Evolutionary conservation across 2,888 invertebrate genomes (phyloP).

Genomic region (Chamaedrilus cognettii): DNA sequence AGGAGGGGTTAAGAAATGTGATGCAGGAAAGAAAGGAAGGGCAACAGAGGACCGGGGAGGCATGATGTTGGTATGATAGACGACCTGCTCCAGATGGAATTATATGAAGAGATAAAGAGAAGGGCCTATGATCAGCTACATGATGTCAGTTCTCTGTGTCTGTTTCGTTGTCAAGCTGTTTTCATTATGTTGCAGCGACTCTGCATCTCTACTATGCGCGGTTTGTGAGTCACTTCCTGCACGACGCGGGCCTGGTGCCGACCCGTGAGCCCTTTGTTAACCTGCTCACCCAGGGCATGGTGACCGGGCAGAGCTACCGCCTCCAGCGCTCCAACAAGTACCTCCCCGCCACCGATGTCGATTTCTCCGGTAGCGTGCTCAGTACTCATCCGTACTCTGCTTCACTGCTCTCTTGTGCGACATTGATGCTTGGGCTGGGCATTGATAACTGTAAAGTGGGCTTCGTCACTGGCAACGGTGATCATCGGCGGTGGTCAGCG

Average conservation of each 20-base stretch:
- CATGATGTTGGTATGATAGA: too few species aligned
- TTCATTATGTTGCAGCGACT: conserved; percentile 75
- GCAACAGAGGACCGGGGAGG: too few species aligned
- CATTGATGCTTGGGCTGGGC: too few species aligned
- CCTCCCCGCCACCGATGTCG: conserved; percentile 70
- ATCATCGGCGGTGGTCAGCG: too few species aligned
- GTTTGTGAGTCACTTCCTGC: conserved; percentile 85
- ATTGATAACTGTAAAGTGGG: too few species aligned
- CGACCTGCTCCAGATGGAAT: too few species aligned
- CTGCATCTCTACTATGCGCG: conserved; percentile 96
- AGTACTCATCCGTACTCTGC: too few species aligned
- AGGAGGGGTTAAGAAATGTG: too few species aligned
- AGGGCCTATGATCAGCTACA: background rate
- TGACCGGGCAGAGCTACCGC: conserved; percentile 56
- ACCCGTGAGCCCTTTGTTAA: conserved; percentile 86
- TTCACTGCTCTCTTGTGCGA: too few species aligned
- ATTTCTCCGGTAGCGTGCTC: conserved; percentile 47
- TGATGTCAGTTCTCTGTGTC: background rate
- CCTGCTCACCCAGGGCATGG: conserved; percentile 92
- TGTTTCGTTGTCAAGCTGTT: conserved; percentile 1
- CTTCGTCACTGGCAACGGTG: too few species aligned
- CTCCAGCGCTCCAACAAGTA: conserved; percentile 79
- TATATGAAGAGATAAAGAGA: too few species aligned
- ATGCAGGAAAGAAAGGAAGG: too few species aligned
- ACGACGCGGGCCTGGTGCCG: conserved; percentile 73